Evolutionary conservation across 2,888 invertebrate genomes (phyloP).

Genomic region (Pinctada fucata): DNA sequence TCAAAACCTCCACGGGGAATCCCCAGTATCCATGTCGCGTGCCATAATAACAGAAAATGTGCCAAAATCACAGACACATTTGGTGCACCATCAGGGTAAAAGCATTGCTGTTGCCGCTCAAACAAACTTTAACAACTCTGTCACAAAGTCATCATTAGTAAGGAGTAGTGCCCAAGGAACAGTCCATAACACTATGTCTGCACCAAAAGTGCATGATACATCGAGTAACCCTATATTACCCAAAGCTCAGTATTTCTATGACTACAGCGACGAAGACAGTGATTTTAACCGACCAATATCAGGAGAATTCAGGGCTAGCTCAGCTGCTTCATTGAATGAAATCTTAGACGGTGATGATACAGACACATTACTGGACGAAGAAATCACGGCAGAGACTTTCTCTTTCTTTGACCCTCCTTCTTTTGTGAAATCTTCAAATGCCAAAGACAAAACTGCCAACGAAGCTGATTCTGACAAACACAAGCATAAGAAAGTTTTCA

Average conservation of each 20-base stretch:
- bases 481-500: conserved; percentile 19
- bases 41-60: conserved; percentile 4
- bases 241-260: conserved; percentile 64
- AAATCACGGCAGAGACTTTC: conserved; percentile 61
- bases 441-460: conserved; percentile 7
- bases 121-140: background rate
- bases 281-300: conserved; percentile 55
- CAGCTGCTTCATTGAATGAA: conserved; percentile 72
- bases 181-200: background rate
- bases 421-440: conserved; percentile 31
- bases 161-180: background rate
- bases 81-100: background rate
- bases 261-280: conserved; percentile 70
- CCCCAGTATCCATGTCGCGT: background rate
- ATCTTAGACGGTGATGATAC: conserved; percentile 69
- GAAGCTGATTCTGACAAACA: conserved; percentile 1
- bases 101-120: background rate
- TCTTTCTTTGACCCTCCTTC: conserved; percentile 41
- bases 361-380: conserved; percentile 59
- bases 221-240: conserved; percentile 32
- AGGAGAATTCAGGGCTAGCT: conserved; percentile 65
- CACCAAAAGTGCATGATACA: background rate
- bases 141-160: background rate
- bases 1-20: conserved; percentile 5
- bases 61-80: background rate